Evolutionary conservation across 92 coral and sea anemone genomes (phyloP).

Genomic region (Parazoanthus atlanticus): DNA sequence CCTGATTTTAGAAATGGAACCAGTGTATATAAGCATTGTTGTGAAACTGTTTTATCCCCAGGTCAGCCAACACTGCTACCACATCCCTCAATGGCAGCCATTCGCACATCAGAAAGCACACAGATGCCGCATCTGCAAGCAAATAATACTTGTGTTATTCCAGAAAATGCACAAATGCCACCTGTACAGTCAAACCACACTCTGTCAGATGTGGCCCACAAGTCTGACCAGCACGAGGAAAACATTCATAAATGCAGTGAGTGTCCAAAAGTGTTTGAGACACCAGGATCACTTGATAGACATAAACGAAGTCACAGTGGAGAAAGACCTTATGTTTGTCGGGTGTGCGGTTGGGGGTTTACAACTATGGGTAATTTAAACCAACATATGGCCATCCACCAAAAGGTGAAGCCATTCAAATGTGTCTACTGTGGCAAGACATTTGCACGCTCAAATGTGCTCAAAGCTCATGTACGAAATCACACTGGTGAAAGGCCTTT

Average conservation of each 20-base stretch:
- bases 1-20: slow-evolving; percentile 30
- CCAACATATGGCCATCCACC: slow-evolving; percentile 91
- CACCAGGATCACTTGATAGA: slow-evolving; percentile 76
- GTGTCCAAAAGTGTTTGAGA: slow-evolving; percentile 87
- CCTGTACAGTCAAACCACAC: not conserved
- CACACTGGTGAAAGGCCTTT: slow-evolving; percentile 92
- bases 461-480: slow-evolving; percentile 90
- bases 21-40: slow-evolving; percentile 35
- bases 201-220: not conserved
- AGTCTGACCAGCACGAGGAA: slow-evolving; percentile 35
- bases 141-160: slow-evolving; percentile 16
- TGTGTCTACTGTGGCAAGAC: slow-evolving; percentile 93
- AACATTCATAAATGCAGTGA: slow-evolving; percentile 59
- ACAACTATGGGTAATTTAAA: slow-evolving; percentile 85
- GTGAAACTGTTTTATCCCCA: slow-evolving; percentile 5
- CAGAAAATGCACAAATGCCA: slow-evolving; percentile 22
- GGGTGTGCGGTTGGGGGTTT: slow-evolving; percentile 91
- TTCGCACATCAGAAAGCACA: slow-evolving; percentile 28
- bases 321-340: slow-evolving; percentile 86
- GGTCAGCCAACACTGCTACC: slow-evolving; percentile 6
- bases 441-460: slow-evolving; percentile 92
- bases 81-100: not conserved
- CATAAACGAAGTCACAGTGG: slow-evolving; percentile 88
- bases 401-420: slow-evolving; percentile 90
- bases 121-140: slow-evolving; percentile 33